These are phyloP conservation scores for Enteromius mattozi DNA, from an alignment of 2,797 vertebrate genomes.

Conservation along the genomic window DNA sequence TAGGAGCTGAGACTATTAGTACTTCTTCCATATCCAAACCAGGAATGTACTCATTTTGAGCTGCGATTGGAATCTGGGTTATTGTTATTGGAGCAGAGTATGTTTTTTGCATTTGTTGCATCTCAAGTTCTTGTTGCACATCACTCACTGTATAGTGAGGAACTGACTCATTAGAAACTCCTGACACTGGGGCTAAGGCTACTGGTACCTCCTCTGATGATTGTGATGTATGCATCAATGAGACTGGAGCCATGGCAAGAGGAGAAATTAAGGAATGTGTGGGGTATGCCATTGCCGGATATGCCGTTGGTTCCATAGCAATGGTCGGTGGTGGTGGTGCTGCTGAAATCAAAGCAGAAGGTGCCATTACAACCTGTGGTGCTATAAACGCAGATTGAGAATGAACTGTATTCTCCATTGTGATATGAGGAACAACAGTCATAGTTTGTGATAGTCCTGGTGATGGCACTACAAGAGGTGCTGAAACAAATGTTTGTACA, in stretches of 20 bases:
- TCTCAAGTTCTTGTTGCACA: conserved; percentile 21
- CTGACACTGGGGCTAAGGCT: conserved; percentile 41
- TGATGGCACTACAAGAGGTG: conserved; percentile 34
- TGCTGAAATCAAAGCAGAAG: conserved; percentile 35
- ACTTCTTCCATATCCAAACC: conserved; percentile 52
- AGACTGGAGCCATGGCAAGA: conserved; percentile 7
- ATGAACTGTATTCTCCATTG: conserved; percentile 3
- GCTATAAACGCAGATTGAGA: conserved; percentile 17
- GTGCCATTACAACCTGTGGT: conserved; percentile 31
- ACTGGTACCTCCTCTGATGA: conserved; percentile 43
- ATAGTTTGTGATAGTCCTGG: conserved; percentile 14
- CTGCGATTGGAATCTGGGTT: conserved; percentile 36
- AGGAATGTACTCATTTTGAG: conserved; percentile 19
- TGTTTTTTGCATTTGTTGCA: conserved; percentile 35
- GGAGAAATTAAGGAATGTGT: conserved; percentile 36
- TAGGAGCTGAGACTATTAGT: conserved; percentile 44
- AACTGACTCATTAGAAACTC: conserved; percentile 13
- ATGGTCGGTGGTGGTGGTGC: conserved; percentile 12
- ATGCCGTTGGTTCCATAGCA: conserved; percentile 19
- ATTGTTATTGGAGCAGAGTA: conserved; percentile 52
- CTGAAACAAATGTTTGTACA: conserved; percentile 34
- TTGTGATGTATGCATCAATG: conserved; percentile 20
- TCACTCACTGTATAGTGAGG: conserved; percentile 1
- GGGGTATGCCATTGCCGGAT: conserved; percentile 46
- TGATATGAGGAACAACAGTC: conserved; percentile 5